A percentile compares a stretch with the other conserved stretches of the same genome.
Conservation (phyloP, 2,113 vertebrate species). For the Smithornis capensis region DNA sequence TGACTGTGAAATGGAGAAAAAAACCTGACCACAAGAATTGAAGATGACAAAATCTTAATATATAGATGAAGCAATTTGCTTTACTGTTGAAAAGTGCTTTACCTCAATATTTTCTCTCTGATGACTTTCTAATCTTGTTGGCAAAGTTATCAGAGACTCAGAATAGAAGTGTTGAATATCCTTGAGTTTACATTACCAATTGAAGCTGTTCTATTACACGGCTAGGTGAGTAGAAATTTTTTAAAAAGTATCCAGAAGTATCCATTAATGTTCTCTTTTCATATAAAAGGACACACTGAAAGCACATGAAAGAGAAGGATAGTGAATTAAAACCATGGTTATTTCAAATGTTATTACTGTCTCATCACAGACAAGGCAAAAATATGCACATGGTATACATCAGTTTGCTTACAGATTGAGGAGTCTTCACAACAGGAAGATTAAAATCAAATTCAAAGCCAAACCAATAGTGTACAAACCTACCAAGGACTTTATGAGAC, state of each 20-base stretch:
- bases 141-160: conserved; percentile 36
- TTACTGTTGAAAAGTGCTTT: conserved; percentile 33
- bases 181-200: neutral
- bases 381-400: neutral
- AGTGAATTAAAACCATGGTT: neutral
- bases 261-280: conserved; percentile 6
- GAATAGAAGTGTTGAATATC: conserved; percentile 40
- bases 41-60: conserved; percentile 28
- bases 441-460: neutral
- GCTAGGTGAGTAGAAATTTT: neutral
- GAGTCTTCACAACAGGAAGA: neutral
- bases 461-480: neutral
- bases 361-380: neutral
- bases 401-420: neutral
- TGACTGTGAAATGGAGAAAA: conserved; percentile 38
- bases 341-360: neutral
- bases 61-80: conserved; percentile 33
- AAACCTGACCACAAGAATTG: conserved; percentile 4
- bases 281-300: conserved; percentile 9
- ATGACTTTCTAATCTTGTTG: conserved; percentile 10
- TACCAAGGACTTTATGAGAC: neutral
- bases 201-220: conserved; percentile 1
- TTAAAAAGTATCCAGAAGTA: neutral
- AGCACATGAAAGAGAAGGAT: neutral
- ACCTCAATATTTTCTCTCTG: neutral